A percentile compares a stretch with the other conserved stretches of the same genome.
These are phyloP conservation scores for Pituophis catenifer DNA, from an alignment of 2,113 vertebrate species.

Conservation along the genomic window DNA sequence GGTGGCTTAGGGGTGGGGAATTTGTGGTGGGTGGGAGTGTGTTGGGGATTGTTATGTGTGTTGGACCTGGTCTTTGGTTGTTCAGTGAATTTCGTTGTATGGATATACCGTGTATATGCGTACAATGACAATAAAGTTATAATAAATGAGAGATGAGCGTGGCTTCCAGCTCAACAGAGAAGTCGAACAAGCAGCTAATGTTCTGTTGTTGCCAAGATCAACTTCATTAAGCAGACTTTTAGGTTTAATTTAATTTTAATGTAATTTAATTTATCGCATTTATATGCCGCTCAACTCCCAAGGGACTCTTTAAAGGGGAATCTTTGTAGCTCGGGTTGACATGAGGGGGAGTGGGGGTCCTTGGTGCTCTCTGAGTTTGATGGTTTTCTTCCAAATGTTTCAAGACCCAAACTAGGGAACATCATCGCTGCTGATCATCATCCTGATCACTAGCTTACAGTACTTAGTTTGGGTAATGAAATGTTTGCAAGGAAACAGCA, in stretches of 20 bases:
- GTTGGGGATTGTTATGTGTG: too few species aligned
- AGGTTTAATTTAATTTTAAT: neutral
- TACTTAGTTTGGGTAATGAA: neutral
- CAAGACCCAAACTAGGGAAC: neutral
- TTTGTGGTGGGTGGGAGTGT: too few species aligned
- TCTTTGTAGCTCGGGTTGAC: too few species aligned
- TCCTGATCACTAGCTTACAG: neutral
- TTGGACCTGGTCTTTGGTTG: too few species aligned
- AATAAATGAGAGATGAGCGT: neutral
- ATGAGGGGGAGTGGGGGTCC: fast-evolving
- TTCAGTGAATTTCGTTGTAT: too few species aligned
- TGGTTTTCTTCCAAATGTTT: neutral
- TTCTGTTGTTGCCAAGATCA: neutral
- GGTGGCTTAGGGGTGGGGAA: too few species aligned
- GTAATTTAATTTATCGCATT: too few species aligned
- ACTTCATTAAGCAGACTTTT: neutral
- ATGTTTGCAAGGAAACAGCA: neutral
- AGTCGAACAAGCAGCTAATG: neutral
- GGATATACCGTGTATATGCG: too few species aligned
- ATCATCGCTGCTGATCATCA: too few species aligned
- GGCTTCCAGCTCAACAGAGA: neutral
- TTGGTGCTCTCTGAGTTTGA: neutral
- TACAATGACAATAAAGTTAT: too few species aligned
- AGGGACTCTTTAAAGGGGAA: neutral
- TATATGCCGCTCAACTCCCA: too few species aligned